Base-by-base conservation (phyloP, 2,797 vertebrate species). In the Dermochelys coriacea region DNA sequence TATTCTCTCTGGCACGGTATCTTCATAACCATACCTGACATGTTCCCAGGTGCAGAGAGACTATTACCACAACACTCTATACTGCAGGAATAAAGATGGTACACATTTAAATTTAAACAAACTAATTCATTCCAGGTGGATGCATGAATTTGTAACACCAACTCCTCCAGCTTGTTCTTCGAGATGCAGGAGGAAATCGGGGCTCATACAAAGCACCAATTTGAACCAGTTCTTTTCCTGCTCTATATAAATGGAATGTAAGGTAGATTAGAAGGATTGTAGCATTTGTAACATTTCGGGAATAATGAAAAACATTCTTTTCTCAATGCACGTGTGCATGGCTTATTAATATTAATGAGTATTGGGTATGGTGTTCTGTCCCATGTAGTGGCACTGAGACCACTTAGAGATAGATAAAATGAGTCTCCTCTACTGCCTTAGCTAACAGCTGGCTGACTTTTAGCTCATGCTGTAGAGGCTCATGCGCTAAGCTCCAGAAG, bases 21-120 rank as follows among this genome's bases (percentile, higher is more conserved):
- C n/a, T 41, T 94, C 80, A 14, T 77, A 88, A 80, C 52, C 6
- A n/a, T 34, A 55, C n/a, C 49, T n/a, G 81, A 85, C 85, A 29
- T 49, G 57, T 95, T 94, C 75, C 87, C 57, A 84, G 80, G 74
- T 87, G 80, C 57, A 87, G 41, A 51, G 34, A 68, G 25, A 92
- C 84, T 80, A 88, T 83, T 57, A 85, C 12, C 16, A 18, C 64
- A 4, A 71, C 51, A 77, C 21, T 75, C 47, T 80, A 89, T 74
- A 87, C 71, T 77, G 59, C 34, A n/a, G 19, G 45, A 89, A 47
- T 75, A 89, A 91, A 90, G 85, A 88, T 1, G 16, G 55, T 57
- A 54, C 80, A 23, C 71, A 78, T 89, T 91, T 82, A 79, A 86
- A 84, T 18, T 27, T 23, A 9, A 89, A 92, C 54, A 91, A 91